These are phyloP conservation scores for Montifringilla adamsi DNA, from an alignment of 2,113 vertebrate genomes.

Conservation along the genomic window DNA sequence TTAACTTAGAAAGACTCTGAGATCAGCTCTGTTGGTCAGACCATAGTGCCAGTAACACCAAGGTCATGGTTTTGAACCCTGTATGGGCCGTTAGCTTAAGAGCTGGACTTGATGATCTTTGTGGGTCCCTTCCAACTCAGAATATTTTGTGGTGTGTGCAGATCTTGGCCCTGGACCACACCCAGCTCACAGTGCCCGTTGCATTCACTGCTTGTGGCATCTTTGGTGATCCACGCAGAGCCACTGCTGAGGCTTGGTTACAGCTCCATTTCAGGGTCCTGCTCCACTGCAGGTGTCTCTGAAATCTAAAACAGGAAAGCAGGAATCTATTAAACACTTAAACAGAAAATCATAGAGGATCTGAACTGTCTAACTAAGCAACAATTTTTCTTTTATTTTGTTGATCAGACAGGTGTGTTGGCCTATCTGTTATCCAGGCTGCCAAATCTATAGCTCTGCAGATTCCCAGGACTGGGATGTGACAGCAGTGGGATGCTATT, in stretches of 20 bases:
- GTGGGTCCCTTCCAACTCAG: not conserved
- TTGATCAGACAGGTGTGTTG: not conserved
- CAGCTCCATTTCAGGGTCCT: not conserved
- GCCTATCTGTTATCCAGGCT: not conserved
- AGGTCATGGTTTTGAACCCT: not conserved
- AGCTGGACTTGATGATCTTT: not conserved
- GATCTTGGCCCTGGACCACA: not conserved
- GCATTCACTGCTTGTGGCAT: fast-evolving
- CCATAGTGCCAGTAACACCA: not conserved
- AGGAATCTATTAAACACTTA: not conserved
- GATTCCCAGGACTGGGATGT: not conserved
- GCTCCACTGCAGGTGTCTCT: not conserved
- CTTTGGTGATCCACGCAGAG: not conserved
- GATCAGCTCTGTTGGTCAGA: not conserved
- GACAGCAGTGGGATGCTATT: not conserved
- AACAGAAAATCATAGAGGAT: not conserved
- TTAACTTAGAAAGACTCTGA: not conserved
- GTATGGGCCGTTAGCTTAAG: not conserved
- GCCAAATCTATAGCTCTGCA: not conserved
- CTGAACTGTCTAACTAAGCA: not conserved
- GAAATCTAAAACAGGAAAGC: not conserved
- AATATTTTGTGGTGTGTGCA: not conserved
- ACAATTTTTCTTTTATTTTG: not conserved
- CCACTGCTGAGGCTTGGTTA: not conserved
- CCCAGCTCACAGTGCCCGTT: fast-evolving